A percentile compares a stretch with the other conserved stretches of the same genome.
Conservation (phyloP, 1,140 invertebrate species). For the Choristoneura fumiferana region DNA sequence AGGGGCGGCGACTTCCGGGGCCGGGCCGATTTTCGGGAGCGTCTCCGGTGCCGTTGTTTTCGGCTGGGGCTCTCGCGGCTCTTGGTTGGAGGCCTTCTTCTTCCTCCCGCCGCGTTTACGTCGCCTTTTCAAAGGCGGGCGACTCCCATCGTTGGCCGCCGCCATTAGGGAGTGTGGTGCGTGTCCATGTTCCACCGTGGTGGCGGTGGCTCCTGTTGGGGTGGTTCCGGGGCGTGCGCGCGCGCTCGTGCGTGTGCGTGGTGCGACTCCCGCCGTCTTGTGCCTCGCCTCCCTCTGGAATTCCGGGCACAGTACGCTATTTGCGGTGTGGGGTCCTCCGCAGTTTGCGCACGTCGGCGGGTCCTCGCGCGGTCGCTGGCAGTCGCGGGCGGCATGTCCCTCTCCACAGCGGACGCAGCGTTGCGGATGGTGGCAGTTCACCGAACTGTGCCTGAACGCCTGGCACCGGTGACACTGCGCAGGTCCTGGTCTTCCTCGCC, state of each 20-base stretch:
- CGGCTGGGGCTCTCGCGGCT: background rate
- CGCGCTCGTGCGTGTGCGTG: background rate
- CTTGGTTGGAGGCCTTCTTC: background rate
- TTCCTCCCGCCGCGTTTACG: background rate
- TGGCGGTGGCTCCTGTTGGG: no score
- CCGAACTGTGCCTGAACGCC: background rate
- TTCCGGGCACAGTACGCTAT: slow-evolving; percentile 21
- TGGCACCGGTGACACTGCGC: background rate
- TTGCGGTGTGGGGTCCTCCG: slow-evolving; percentile 25
- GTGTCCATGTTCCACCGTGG: background rate
- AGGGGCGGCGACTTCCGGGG: no score
- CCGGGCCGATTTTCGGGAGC: no score
- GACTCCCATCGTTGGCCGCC: background rate
- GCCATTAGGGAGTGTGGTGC: background rate
- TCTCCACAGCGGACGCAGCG: slow-evolving; percentile 17
- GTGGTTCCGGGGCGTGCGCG: background rate
- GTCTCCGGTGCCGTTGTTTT: no score
- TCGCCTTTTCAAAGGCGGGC: background rate
- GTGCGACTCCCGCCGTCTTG: background rate
- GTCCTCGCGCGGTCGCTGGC: slow-evolving; percentile 14
- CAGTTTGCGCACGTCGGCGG: slow-evolving; percentile 29
- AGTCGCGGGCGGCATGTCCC: slow-evolving; percentile 19
- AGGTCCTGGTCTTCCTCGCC: background rate
- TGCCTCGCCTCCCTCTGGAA: slow-evolving; percentile 15
- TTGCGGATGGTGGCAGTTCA: background rate